phyloP scores from a whole-genome alignment of 1,140 invertebrate species.

The Megathymus violae region DNA sequence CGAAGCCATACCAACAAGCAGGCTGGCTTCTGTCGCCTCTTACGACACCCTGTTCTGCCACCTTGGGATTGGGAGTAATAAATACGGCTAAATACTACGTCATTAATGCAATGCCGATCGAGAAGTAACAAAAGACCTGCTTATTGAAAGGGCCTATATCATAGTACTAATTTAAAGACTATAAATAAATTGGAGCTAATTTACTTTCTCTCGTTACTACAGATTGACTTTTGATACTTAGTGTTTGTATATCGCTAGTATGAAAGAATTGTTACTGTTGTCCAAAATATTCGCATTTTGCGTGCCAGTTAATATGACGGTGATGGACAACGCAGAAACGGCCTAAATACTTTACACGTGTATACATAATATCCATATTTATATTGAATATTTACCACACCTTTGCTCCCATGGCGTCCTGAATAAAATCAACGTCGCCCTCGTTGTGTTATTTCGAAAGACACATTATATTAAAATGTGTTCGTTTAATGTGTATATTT shows the following conservation, averaged over 20 bases:
- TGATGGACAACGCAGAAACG: constrained; percentile 41
- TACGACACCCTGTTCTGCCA: too few species aligned
- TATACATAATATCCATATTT: constrained; percentile 30
- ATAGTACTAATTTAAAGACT: too few species aligned
- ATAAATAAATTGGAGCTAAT: too few species aligned
- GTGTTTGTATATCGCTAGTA: constrained; percentile 1
- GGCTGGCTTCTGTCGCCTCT: too few species aligned
- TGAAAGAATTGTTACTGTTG: constrained; percentile 13
- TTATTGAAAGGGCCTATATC: too few species aligned
- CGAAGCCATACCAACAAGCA: too few species aligned
- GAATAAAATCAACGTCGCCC: constrained; percentile 10
- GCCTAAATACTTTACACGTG: constrained; percentile 31
- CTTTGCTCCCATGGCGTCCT: constrained; percentile 25
- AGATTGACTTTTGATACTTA: too few species aligned
- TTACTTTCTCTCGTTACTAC: too few species aligned
- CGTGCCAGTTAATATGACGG: constrained; percentile 47
- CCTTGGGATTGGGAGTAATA: too few species aligned
- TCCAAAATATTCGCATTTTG: constrained; percentile 36
- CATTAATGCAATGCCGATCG: too few species aligned
- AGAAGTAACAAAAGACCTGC: too few species aligned
- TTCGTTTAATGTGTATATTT: not conserved
- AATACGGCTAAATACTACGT: too few species aligned
- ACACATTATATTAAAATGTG: not conserved
- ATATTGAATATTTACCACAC: constrained; percentile 20
- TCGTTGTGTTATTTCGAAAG: constrained; percentile 1